Evolutionary conservation across 35 echinoderm and acorn worm species (phyloP), one percentile per base, ranked within the genome.

Genomic region (Patiria miniata): DNA sequence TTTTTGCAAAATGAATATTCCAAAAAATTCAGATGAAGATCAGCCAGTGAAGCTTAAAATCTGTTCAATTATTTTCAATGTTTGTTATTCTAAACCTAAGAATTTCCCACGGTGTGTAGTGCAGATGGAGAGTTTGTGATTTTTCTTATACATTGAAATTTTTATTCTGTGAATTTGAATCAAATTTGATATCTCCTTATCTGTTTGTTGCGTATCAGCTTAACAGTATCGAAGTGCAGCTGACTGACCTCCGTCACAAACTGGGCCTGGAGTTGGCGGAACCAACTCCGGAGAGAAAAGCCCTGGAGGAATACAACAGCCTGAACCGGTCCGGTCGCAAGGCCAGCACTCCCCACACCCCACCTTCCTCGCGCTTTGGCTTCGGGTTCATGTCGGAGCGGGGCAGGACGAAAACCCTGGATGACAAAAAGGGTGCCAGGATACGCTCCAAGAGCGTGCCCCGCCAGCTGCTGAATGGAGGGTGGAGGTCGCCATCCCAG

Each of bases 371-470:
- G 15, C 81, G 90, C 17, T 83, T 80, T n/a, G 69, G 83, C 19
- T 68, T 51, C 9, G 65, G 60, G 4, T 69, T 52, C n/a, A 73
- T 73, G 65, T 73, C 65, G 7, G 86, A 83, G 19, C 79, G 93
- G 26, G 93, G 93, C 0, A 81, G 93, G 47, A 92, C 85, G 23
- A 95, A 92, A 84, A 85, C 86, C 6, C 88, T 85, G 79, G 93
- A 95, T 15, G 81, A 86, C 68, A 26, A 34, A 34, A 79, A 78
- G 6, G 39, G 52, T 6, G 39, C 37, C 5, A 86, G 90, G 73
- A 44, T 81, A 83, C 68, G 93, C 33, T 95, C 93, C 22, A 91
- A 92, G 83, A 95, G 93, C 61, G 93, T 95, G 2, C 93, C 93
- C 0, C 86, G 93, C 26, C 93, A 95, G 56, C 32, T 95, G 50